phyloP scores from a whole-genome alignment of 2,113 vertebrate species.

The Dipodomys merriami region DNA sequence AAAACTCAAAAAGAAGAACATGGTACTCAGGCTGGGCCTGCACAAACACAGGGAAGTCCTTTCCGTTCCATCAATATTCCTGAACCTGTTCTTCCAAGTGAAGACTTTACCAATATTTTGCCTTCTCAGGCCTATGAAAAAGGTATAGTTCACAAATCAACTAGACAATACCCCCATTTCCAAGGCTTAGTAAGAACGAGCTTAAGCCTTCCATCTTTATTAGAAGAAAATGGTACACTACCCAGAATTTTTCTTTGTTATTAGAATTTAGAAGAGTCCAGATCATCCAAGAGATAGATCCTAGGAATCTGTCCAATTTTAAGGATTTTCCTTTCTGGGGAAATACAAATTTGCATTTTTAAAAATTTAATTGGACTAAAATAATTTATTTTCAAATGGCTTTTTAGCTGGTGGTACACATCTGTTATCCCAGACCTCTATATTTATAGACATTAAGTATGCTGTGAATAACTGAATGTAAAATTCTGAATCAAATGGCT shows the following conservation, averaged over 20 bases:
- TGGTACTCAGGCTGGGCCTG: conserved; percentile 82
- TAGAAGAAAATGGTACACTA: background rate
- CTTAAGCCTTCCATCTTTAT: background rate
- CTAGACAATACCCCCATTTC: background rate
- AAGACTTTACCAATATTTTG: conserved; percentile 87
- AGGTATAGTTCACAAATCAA: conserved; percentile 81
- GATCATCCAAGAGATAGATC: background rate
- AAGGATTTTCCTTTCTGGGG: background rate
- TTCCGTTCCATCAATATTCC: conserved; percentile 88
- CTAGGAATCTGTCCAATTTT: background rate
- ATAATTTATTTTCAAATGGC: background rate
- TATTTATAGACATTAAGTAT: background rate
- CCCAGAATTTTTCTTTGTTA: conserved; percentile 13
- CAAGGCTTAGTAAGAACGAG: conserved; percentile 10
- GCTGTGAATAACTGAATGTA: conserved; percentile 6
- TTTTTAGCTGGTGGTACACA: too few relatives aligned
- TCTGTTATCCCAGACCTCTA: background rate
- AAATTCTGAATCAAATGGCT: conserved; percentile 8
- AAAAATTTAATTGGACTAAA: conserved; percentile 39
- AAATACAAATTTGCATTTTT: conserved; percentile 43
- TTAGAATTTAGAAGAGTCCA: conserved; percentile 24
- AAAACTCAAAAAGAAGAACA: conserved; percentile 90
- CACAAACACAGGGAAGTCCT: conserved; percentile 87
- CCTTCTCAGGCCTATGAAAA: conserved; percentile 88
- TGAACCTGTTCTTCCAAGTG: conserved; percentile 85